Conservation (phyloP, 64 coral and sea anemone species). For the Catalaphyllia jardinei region DNA sequence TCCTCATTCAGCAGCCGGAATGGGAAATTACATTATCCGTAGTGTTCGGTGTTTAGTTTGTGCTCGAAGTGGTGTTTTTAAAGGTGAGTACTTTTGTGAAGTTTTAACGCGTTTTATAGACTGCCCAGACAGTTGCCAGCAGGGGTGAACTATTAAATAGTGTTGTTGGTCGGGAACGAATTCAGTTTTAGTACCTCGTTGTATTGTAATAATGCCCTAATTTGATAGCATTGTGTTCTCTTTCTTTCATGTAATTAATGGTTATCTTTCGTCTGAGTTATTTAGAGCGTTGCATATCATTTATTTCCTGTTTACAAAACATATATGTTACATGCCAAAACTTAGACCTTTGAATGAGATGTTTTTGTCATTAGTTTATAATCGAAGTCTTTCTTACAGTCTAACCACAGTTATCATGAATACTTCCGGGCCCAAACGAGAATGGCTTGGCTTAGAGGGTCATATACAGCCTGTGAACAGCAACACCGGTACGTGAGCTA, state of each 20-base stretch:
- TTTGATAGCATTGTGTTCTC: neutral
- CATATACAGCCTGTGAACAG: constrained; percentile 41
- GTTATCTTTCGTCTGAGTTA: neutral
- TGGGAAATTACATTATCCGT: neutral
- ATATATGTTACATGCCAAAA: neutral
- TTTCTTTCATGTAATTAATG: neutral
- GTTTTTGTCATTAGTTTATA: neutral
- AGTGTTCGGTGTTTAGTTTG: neutral
- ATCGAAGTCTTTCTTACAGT: neutral
- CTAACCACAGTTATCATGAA: constrained; percentile 6
- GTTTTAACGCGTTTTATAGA: neutral
- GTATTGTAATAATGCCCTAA: neutral
- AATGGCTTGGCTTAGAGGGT: constrained; percentile 44
- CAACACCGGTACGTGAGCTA: neutral
- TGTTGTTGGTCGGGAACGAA: neutral
- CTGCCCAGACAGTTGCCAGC: neutral
- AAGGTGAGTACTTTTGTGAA: neutral
- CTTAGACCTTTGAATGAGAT: neutral
- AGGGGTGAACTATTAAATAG: neutral
- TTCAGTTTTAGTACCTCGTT: neutral
- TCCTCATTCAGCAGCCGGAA: neutral
- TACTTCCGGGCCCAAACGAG: constrained; percentile 4
- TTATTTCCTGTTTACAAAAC: neutral
- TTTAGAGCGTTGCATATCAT: too few relatives aligned
- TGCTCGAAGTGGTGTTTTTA: neutral